These are phyloP conservation scores for Tenodera sinensis DNA, from an alignment of 2,888 invertebrate species.

Conservation along the genomic window DNA sequence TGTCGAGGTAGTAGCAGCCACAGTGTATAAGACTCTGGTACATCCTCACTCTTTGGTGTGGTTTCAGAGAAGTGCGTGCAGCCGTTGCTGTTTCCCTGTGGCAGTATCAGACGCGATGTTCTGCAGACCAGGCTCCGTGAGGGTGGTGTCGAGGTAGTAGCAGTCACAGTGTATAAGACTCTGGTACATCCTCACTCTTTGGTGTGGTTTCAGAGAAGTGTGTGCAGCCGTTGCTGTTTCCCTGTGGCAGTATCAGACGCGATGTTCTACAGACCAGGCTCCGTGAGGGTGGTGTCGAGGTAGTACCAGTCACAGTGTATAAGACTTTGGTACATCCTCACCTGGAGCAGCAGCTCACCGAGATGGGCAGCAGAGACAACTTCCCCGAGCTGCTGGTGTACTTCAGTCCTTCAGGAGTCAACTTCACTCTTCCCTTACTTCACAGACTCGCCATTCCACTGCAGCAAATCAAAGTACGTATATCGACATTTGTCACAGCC, in stretches of 20 bases:
- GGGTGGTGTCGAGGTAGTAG: slow-evolving; percentile 46
- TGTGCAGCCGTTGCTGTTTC: slow-evolving; percentile 50
- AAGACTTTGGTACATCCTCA: slow-evolving; percentile 51
- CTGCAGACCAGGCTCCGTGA: slow-evolving; percentile 46
- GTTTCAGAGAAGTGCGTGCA: slow-evolving; percentile 38
- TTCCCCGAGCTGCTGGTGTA: slow-evolving; percentile 53
- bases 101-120: slow-evolving; percentile 53
- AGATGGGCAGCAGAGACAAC: slow-evolving; percentile 40
- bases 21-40: slow-evolving; percentile 53
- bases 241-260: slow-evolving; percentile 55
- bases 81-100: slow-evolving; percentile 55
- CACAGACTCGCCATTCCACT: slow-evolving; percentile 39
- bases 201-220: slow-evolving; percentile 36
- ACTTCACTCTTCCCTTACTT: slow-evolving; percentile 47
- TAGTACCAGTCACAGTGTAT: slow-evolving; percentile 53
- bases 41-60: too few relatives aligned
- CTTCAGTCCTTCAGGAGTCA: slow-evolving; percentile 58
- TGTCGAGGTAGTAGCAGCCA: slow-evolving; percentile 47
- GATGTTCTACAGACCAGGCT: slow-evolving; percentile 50
- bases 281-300: slow-evolving; percentile 42
- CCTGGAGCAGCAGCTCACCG: slow-evolving; percentile 46
- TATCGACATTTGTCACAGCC: too few relatives aligned
- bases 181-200: slow-evolving; percentile 47
- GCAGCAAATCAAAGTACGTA: slow-evolving; percentile 17
- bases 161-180: slow-evolving; percentile 54